These are phyloP conservation scores for Eueides isabella DNA, from an alignment of 1,140 invertebrate genomes.

Conservation along the genomic window DNA sequence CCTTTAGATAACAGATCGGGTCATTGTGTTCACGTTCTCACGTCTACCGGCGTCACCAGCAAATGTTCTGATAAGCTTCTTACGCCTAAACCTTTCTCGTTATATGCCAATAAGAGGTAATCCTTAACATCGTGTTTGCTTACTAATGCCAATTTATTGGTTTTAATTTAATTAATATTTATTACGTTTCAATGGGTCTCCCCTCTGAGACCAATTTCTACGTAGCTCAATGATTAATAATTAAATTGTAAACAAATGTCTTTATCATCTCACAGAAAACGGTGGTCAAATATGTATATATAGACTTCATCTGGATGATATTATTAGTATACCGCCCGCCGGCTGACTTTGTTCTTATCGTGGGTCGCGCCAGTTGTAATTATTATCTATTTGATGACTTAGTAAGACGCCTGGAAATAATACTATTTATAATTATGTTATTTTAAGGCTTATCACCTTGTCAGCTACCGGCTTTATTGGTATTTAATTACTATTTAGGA, in stretches of 20 bases:
- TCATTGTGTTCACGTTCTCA: constrained; percentile 59
- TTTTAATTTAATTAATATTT: background rate
- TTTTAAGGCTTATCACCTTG: constrained; percentile 24
- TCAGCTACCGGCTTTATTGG: background rate
- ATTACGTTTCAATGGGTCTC: background rate
- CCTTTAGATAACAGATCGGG: constrained; percentile 71
- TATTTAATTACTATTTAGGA: background rate
- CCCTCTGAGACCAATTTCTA: background rate
- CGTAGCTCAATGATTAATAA: constrained; percentile 43
- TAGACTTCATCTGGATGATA: constrained; percentile 45
- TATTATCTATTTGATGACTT: constrained; percentile 53
- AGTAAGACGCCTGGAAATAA: constrained; percentile 41
- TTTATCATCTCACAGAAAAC: constrained; percentile 63
- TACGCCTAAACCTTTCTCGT: constrained; percentile 29
- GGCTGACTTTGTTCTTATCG: constrained; percentile 66
- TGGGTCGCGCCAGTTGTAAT: constrained; percentile 53
- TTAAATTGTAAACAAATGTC: constrained; percentile 50
- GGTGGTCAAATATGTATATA: constrained; percentile 54
- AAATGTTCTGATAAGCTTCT: constrained; percentile 25
- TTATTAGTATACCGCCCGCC: constrained; percentile 34
- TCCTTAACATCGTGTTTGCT: constrained; percentile 39
- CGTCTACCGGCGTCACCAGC: constrained; percentile 38
- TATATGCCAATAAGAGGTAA: constrained; percentile 24
- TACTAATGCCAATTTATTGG: background rate
- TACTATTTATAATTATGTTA: constrained; percentile 26